A percentile compares a stretch with the other conserved stretches of the same genome.
These are phyloP conservation scores for Pseudomyrmex dendroicus DNA, from an alignment of 1,140 invertebrate genomes.

Conservation along the genomic window DNA sequence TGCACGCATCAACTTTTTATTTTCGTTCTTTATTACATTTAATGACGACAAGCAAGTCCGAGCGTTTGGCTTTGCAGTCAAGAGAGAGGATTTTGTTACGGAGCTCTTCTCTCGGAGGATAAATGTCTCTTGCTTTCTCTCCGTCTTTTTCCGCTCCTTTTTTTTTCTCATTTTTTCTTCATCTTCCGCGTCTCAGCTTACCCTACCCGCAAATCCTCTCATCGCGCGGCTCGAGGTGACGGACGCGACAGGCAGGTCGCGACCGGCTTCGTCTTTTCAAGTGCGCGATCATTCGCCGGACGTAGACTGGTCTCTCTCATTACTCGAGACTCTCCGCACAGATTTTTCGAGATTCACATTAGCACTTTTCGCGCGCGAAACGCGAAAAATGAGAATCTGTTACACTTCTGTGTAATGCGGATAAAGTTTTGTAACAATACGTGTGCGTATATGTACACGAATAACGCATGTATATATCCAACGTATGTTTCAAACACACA, in stretches of 20 bases:
- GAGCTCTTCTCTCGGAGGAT: background rate
- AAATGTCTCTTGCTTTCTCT: background rate
- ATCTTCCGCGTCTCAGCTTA: background rate
- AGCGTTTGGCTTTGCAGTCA: background rate
- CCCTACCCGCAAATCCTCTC: constrained; percentile 11
- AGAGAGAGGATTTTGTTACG: constrained; percentile 10
- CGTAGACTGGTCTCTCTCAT: background rate
- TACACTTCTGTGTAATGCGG: too few species aligned
- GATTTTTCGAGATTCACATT: constrained; percentile 11
- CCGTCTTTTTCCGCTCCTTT: background rate
- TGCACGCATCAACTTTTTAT: constrained; percentile 34
- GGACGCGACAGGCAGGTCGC: background rate
- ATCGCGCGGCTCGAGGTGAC: constrained; percentile 1
- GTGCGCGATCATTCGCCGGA: constrained; percentile 10
- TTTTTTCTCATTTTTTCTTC: background rate
- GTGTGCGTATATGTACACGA: too few species aligned
- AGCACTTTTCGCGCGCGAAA: background rate
- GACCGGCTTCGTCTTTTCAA: background rate
- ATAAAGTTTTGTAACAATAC: too few species aligned
- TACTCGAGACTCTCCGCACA: background rate
- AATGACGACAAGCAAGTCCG: background rate
- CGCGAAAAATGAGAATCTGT: too few species aligned
- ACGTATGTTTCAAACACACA: too few species aligned
- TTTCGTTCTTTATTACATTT: constrained; percentile 6
- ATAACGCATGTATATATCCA: too few species aligned